Conservation (phyloP, 2,113 vertebrate genomes). For the Oncorhynchus gorbuscha region DNA sequence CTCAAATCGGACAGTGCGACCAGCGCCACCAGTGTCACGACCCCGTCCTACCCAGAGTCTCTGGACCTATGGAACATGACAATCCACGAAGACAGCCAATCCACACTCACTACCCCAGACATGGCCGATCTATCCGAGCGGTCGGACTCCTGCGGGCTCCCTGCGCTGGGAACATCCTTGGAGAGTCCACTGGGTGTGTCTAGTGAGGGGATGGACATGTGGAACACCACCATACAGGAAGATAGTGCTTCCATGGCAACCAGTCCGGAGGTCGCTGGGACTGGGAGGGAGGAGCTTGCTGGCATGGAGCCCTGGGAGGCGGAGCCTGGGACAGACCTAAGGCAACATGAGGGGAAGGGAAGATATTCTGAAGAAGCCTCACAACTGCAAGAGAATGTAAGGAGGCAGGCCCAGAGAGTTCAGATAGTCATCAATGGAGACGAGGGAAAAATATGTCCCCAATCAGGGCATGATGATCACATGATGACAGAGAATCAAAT, state of each 20-base stretch:
- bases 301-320: constrained; percentile 58
- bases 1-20: constrained; percentile 62
- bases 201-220: constrained; percentile 68
- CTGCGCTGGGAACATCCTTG: constrained; percentile 30
- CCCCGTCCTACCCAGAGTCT: constrained; percentile 62
- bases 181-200: constrained; percentile 56
- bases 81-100: constrained; percentile 64
- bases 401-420: constrained; percentile 32
- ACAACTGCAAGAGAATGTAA: constrained; percentile 3
- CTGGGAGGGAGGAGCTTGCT: constrained; percentile 56
- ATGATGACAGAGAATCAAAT: constrained; percentile 7
- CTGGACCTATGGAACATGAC: constrained; percentile 72
- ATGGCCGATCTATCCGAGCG: constrained; percentile 57
- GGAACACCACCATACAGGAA: constrained; percentile 79
- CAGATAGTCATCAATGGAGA: constrained; percentile 61
- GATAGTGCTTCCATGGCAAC: constrained; percentile 76
- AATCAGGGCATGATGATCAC: not conserved
- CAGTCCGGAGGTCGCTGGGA: constrained; percentile 73
- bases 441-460: constrained; percentile 23
- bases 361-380: not conserved
- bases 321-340: constrained; percentile 16
- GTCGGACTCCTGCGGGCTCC: constrained; percentile 51
- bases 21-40: constrained; percentile 42
- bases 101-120: constrained; percentile 69
- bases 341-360: constrained; percentile 16